Base-by-base conservation (phyloP, 2,797 vertebrate genomes). In the Cuniculus paca region DNA sequence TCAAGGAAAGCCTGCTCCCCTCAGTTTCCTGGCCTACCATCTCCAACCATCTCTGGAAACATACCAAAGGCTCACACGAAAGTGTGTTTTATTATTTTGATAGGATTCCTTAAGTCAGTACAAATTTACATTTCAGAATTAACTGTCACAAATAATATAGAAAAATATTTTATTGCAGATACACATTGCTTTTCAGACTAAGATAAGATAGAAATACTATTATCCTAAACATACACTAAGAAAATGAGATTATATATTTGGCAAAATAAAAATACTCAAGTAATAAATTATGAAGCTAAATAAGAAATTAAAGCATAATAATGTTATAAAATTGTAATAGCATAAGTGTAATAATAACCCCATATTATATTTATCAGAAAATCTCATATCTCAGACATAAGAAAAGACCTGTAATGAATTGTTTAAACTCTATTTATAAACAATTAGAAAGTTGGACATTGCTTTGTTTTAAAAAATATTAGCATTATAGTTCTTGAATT, bases 381-480 rank as follows among this genome's bases (percentile, higher is more conserved):
- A 86, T 89, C 12, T 90, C 14, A 88, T n/a, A n/a, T n/a, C n/a
- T n/a, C 4, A n/a, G 28, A 63, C 17, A 52, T 3, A 79, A 79
- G 56, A 14, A 74, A 34, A 94, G 24, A 88, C n/a, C 11, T 61
- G 5, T 13, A 88, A 83, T 42, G 31, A 93, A 63, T 20, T 65
- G 22, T 58, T 89, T 17, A 87, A 90, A 86, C 52, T 65, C 28
- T 88, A 75, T 84, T 95, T 52, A 83, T 75, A 42, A 88, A 91
- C 52, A 3, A 94, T 65, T 85, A 80, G 36, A 85, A 72, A 86
- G 12, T 13, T 58, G 80, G 52, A 28, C 9, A 26, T 68, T 75
- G n/a, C 60, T 58, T 78, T 83, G 36, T n/a, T n/a, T n/a, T n/a
- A 91, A n/a, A 85, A 84, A 88, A 17, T 16, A 74, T 60, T 79